Evolutionary conservation across 2,113 vertebrate genomes (phyloP).

Genomic region (Syrmaticus mikado): DNA sequence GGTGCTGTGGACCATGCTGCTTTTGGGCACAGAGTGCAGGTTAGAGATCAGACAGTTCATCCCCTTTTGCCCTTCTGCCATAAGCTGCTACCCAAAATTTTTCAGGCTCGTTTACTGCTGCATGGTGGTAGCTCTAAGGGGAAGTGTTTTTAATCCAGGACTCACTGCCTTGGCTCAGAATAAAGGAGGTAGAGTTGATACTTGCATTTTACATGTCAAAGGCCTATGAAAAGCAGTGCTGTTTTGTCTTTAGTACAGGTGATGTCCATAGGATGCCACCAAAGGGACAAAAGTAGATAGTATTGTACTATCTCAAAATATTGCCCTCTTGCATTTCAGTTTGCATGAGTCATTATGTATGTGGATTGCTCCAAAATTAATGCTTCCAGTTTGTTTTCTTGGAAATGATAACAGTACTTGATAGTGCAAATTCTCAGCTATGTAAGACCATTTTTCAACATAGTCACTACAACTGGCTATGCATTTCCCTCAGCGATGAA

Average conservation of each 20-base stretch:
- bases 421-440: too few species aligned
- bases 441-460: too few species aligned
- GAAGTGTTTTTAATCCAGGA: background rate
- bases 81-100: background rate
- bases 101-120: background rate
- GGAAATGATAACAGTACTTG: too few species aligned
- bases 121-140: background rate
- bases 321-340: background rate
- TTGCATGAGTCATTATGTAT: background rate
- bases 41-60: fast-evolving
- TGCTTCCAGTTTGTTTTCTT: too few species aligned
- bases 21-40: background rate
- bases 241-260: background rate
- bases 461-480: too few species aligned
- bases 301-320: background rate
- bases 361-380: too few species aligned
- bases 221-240: background rate
- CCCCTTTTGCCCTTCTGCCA: background rate
- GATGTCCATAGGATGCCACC: background rate
- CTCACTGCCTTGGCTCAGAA: background rate
- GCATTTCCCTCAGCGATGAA: too few species aligned
- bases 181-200: background rate
- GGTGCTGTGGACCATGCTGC: background rate
- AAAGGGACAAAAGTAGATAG: background rate
- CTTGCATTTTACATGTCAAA: background rate